Evolutionary conservation across 2,797 vertebrate genomes (phyloP).

Genomic region (Amblyopsis hoosieri): DNA sequence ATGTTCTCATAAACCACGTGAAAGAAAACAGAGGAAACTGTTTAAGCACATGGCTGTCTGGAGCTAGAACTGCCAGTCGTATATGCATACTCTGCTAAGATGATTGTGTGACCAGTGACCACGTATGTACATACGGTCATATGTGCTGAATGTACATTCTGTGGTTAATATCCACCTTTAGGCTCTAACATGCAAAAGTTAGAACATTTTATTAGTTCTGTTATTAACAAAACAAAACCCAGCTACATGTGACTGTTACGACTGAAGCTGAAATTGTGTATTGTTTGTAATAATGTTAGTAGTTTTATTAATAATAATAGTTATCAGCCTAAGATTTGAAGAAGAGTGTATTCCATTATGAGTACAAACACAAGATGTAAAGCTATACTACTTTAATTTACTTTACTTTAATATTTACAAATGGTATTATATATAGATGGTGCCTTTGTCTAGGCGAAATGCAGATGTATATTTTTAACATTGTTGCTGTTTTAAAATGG

Average conservation of each 20-base stretch:
- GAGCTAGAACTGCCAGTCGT: slow-evolving; percentile 33
- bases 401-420: no score
- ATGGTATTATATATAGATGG: no score
- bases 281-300: background rate
- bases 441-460: no score
- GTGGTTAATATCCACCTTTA: background rate
- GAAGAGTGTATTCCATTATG: background rate
- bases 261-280: background rate
- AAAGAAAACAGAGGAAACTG: slow-evolving; percentile 48
- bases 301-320: no score
- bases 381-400: no score
- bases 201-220: background rate
- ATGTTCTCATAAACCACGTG: slow-evolving; percentile 54
- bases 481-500: no score
- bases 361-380: background rate
- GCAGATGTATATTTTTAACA: no score
- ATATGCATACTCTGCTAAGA: slow-evolving; percentile 23
- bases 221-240: background rate
- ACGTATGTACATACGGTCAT: slow-evolving; percentile 7
- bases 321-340: no score
- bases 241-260: background rate
- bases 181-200: no score
- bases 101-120: slow-evolving; percentile 41
- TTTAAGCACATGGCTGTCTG: slow-evolving; percentile 56
- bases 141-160: slow-evolving; percentile 1